Base-by-base conservation (phyloP, 2,797 vertebrate genomes). In the Bothrops alternatus region DNA sequence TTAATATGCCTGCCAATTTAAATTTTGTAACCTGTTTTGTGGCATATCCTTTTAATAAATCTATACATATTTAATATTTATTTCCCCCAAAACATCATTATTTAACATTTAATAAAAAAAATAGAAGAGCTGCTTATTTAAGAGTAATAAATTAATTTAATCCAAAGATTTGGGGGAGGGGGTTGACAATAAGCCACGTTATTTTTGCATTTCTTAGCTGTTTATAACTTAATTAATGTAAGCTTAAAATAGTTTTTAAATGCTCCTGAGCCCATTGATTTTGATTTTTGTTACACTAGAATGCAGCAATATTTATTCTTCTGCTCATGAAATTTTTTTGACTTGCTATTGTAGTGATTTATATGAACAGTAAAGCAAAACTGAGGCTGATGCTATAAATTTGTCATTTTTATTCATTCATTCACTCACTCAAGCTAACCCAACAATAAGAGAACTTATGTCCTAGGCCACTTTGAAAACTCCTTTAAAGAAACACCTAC, bases 151-250 rank as follows among this genome's bases (percentile, higher is more conserved):
- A 92, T 0, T 28, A 25, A 25, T 3, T 89, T 0, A 0, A 13
- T 0, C 0, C 0, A 55, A 92, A 61, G 89, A 57, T 89, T 95
- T 95, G 89, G 10, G 89, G 12, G 14, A 69, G 90, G 4, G 3
- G 92, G 93, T 94, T 91, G 94, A 94, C 73, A 89, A 90, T 86
- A 88, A 65, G 94, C 95, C 57, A 0, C 0, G 0, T 4, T 56
- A 57, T 91, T 95, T 95, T n/a, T 95, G 92, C 60, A 93, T 94
- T 93, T 95, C 93, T 92, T 93, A 96, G 94, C 93, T 95, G 95
- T 94, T 87, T 32, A 94, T 5, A 91, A 96, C 50, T 93, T 89
- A 86, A 57, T 96, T 92, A 42, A 82, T 12, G 3, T n/a, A 87
- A 87, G 7, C 28, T 23, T 57, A 87, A 69, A 61, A 2, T 0